Percentiles rank a stretch among this genome's conserved stretches.
Evolutionary conservation across 2,797 vertebrate genomes (phyloP).

Genomic region (Rachycentron canadum): DNA sequence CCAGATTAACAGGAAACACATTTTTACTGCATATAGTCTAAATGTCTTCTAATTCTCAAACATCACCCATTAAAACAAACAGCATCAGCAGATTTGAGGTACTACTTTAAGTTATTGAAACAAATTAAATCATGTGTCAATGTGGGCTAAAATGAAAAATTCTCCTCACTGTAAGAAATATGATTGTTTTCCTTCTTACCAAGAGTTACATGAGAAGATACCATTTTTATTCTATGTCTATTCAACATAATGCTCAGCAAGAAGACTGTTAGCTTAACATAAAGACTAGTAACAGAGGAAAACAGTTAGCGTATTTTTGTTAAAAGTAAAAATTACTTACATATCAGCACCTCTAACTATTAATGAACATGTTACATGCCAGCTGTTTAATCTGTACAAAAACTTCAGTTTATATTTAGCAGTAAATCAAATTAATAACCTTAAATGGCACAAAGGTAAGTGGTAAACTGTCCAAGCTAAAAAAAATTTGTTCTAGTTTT

Average conservation of each 20-base stretch:
- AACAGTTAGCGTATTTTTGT: not conserved
- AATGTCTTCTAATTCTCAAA: not conserved
- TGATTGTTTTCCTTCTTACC: not conserved
- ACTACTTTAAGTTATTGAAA: too few relatives aligned
- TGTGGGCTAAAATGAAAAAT: not conserved
- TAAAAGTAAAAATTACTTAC: not conserved
- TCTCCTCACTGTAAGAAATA: not conserved
- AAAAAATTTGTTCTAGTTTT: too few relatives aligned
- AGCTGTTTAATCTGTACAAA: not conserved
- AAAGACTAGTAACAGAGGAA: not conserved
- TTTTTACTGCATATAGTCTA: not conserved
- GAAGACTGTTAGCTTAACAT: not conserved
- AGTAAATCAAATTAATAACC: too few relatives aligned
- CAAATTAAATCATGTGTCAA: too few relatives aligned
- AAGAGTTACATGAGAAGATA: not conserved
- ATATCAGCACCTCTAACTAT: not conserved
- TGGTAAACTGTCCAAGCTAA: too few relatives aligned
- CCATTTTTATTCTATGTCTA: not conserved
- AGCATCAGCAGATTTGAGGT: not conserved
- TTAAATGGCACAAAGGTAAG: too few relatives aligned
- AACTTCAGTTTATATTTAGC: too few relatives aligned
- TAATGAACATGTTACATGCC: not conserved
- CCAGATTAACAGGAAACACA: slow-evolving; percentile 2
- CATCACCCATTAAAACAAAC: not conserved
- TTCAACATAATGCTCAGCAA: not conserved